Evolutionary conservation across 2,113 vertebrate genomes (phyloP), one percentile per base, ranked within the genome.

Genomic region (Scalopus aquaticus): DNA sequence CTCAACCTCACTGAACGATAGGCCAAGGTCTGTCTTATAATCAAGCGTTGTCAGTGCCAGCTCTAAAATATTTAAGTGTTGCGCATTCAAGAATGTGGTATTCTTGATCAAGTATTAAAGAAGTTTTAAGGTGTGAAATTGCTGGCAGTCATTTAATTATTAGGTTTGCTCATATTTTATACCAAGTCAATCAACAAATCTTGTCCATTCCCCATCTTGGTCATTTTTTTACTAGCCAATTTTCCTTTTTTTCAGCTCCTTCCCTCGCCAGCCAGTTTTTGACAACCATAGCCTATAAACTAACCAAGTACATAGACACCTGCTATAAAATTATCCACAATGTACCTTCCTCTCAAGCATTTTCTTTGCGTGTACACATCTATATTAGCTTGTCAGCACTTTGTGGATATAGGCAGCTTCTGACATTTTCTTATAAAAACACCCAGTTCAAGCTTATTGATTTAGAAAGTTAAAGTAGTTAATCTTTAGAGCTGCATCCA

Each of bases 1-100:
- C n/a, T 91, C 28, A 78, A 42, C 69, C 92, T 65, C 73, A 78
- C 19, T 70, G 32, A 94, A 96, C n/a, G n/a, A n/a, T 30, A 77
- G 5, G 49, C 30, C 44, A 88, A 44, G 44, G 37, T 83, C 30
- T 20, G 11, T 83, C 30, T 83, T 88, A 88, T n/a, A 49, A 60
- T 73, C 24, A 65, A 84, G 67, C 22, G 16, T 72, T 6, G 16
- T 49, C 35, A 62, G 26, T 37, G 67, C 2, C 19, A 70, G n/a
- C 56, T 51, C 69, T 37, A 91, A 81, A 87, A 64, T 70, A 80
- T 28, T 80, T 79, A 22, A 58, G 15, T 58, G 56, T 84, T 58
- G 77, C 72, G 20, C 28, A 6, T 72, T 12, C 32, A 65, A 44
- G 44, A 44, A 44, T 9, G 5, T 44, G 44, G 9, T 44, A n/a